Evolutionary conservation across 2,888 invertebrate species (phyloP), one percentile per base, ranked within the genome.

Genomic region (Cetonia aurata): DNA sequence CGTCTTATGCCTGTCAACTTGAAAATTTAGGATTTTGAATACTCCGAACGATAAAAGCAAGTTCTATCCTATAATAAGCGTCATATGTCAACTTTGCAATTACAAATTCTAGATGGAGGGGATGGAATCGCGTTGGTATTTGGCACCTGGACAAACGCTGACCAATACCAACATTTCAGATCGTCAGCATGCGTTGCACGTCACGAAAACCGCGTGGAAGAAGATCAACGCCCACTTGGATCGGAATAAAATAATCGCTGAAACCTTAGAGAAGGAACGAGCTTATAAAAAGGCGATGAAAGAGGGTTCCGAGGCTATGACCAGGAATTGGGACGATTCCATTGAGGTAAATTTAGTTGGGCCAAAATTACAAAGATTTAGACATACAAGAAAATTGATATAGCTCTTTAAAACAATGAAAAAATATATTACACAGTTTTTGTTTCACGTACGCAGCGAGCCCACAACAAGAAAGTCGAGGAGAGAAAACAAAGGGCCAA

Each of bases 281-380:
- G 83, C 81, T 6, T 80, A 83, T 25, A 82, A 80, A 52, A 78
- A 81, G 48, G 81, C 83, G 46, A 72, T 86, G 31, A 85, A 85
- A 69, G 79, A 85, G 13, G 84, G 81, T 0, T 86, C 85, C 0
- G 80, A 83, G 50, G 79, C 80, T 9, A 83, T 87, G 83, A 86
- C 84, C 0, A 81, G 81, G 73, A 80, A 79, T 65, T 87, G 86
- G 86, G 82, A 80, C n/a, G 83, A 85, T 52, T 85, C 85, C 0
- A 77, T 84, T 44, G 83, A 85, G 78, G 85, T 84, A 77, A 71
- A 37, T n/a, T n/a, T n/a, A n/a, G n/a, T n/a, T n/a, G n/a, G n/a
- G n/a, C n/a, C n/a, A n/a, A n/a, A n/a, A n/a, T n/a, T n/a, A n/a
- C n/a, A n/a, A n/a, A n/a, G n/a, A n/a, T n/a, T n/a, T n/a, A n/a